Base-by-base conservation (phyloP, 1,140 invertebrate species). In the Luehdorfia chinensis region DNA sequence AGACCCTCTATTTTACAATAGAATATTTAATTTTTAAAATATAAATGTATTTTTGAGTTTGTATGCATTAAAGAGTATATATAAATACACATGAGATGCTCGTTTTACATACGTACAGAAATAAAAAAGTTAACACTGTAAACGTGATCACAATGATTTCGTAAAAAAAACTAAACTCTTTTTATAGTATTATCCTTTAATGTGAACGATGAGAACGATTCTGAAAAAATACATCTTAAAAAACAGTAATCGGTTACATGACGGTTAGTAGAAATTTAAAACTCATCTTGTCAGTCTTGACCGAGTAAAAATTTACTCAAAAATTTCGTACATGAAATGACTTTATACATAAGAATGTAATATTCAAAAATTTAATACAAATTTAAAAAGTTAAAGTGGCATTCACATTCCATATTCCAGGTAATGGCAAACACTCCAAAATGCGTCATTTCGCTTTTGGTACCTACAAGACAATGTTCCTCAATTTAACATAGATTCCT, bases 221-320 rank as follows among this genome's bases (percentile, higher is more conserved):
- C 60, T 64, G 63, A 60, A 78, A 75, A 78, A 79, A 81, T 76
- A 78, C 75, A 70, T 63, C 60, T 47, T 44, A 58, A 63, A n/a
- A 50, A 51, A 66, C 52, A 59, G 59, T 59, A 62, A 57, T 63
- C 33, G 62, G 50, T 62, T 72, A 61, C 51, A 75, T 56, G 44
- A 58, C 45, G 33, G 53, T 50, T 47, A 61, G 54, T 64, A 55
- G 61, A 54, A 55, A 55, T 58, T 62, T 69, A 67, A 34, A 65
- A 65, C 46, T 34, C 50, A 50, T 52, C 46, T 55, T 47, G 48
- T 75, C 74, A 76, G 75, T 78, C 75, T 79, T 75, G 62, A 56
- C 57, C 62, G 54, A 50, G 57, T 66, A 64, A 68, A 66, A 81
- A 73, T 79, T 79, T 74, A 83, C 78, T 55, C 66, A 63, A 44